Evolutionary conservation across 2,888 invertebrate genomes (phyloP).

Genomic region (Synanthedon andrenaeformis): DNA sequence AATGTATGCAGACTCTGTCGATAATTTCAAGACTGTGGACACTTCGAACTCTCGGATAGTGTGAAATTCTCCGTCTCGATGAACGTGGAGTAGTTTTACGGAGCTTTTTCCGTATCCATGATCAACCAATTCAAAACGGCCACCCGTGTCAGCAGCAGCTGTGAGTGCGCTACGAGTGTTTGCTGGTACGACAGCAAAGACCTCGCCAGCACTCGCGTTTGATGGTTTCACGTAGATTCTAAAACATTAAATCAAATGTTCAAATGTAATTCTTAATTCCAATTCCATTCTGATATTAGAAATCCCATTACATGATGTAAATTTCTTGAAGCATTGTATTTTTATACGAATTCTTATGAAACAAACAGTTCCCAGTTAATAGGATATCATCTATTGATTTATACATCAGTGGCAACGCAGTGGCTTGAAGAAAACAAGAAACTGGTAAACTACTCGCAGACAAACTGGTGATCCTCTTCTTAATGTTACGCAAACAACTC

Average conservation of each 20-base stretch:
- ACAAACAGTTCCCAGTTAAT: neutral
- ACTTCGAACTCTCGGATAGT: slow-evolving; percentile 81
- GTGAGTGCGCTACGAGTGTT: slow-evolving; percentile 28
- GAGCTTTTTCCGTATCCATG: slow-evolving; percentile 81
- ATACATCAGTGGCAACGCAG: too few species aligned
- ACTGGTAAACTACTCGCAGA: neutral
- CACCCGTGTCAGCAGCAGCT: slow-evolving; percentile 54
- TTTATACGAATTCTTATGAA: too few species aligned
- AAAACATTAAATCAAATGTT: slow-evolving; percentile 10
- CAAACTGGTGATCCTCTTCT: neutral
- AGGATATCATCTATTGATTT: too few species aligned
- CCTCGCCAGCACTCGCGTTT: slow-evolving; percentile 44
- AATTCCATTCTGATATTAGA: too few species aligned
- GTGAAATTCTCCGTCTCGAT: slow-evolving; percentile 75
- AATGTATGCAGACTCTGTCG: slow-evolving; percentile 78
- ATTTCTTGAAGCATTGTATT: neutral
- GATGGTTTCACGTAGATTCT: slow-evolving; percentile 66
- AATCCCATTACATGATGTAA: neutral
- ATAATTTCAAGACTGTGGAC: slow-evolving; percentile 76
- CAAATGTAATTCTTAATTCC: neutral
- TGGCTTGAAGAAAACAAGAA: neutral
- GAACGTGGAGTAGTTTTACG: slow-evolving; percentile 79
- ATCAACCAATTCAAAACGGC: slow-evolving; percentile 72
- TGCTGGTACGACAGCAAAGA: slow-evolving; percentile 8
- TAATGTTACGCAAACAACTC: slow-evolving; percentile 7